Percentiles rank a stretch among this genome's conserved stretches.
Conservation (phyloP, 1,140 invertebrate genomes). For the Lucilia cuprina region DNA sequence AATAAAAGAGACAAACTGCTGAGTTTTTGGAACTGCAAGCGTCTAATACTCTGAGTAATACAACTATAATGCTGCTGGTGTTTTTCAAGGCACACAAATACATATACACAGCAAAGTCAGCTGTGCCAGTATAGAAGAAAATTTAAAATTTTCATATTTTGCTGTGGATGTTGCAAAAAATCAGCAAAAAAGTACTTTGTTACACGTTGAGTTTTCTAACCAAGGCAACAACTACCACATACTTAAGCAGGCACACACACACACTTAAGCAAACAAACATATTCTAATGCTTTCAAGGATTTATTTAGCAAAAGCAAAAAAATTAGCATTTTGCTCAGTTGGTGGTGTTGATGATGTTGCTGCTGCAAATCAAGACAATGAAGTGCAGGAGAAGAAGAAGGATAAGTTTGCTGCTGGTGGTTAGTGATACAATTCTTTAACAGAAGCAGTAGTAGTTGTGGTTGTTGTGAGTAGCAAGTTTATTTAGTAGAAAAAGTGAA, state of each 20-base stretch:
- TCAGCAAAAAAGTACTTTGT: not conserved
- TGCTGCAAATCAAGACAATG: not conserved
- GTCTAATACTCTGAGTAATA: not conserved
- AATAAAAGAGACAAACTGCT: too few relatives aligned
- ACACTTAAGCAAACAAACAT: not conserved
- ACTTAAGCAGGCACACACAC: not conserved
- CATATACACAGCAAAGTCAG: not conserved
- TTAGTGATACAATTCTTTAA: not conserved
- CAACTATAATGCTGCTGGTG: not conserved
- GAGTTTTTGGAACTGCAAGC: not conserved
- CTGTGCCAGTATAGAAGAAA: not conserved
- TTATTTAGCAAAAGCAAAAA: constrained; percentile 11
- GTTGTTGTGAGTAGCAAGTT: too few relatives aligned
- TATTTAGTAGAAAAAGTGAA: too few relatives aligned
- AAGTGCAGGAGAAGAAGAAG: not conserved
- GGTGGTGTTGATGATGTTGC: not conserved
- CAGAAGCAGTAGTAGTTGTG: not conserved
- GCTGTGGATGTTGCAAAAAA: not conserved
- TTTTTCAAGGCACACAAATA: not conserved
- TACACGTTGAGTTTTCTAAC: not conserved
- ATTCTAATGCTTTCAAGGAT: not conserved
- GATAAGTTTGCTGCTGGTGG: too few relatives aligned
- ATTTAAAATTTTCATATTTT: not conserved
- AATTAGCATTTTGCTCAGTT: constrained; percentile 20
- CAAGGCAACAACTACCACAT: constrained; percentile 16